Conservation (phyloP, 2,797 vertebrate genomes). For the Nyctalus aviator region DNA sequence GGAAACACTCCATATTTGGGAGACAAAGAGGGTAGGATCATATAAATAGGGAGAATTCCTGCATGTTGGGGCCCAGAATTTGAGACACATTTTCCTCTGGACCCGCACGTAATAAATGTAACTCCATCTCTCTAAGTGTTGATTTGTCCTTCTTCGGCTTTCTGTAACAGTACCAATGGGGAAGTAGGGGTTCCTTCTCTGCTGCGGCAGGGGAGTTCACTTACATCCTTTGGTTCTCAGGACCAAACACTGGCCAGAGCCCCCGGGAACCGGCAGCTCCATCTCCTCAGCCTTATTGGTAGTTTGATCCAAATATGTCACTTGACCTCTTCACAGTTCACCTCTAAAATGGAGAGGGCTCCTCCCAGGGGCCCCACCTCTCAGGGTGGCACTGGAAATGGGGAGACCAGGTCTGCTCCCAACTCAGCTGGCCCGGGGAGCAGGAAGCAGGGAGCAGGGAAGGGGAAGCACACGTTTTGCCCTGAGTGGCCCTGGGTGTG, state of each 20-base stretch:
- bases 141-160: too few relatives aligned
- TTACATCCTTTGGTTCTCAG: neutral
- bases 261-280: neutral
- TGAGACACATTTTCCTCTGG: too few relatives aligned
- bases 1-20: too few relatives aligned
- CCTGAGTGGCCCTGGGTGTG: neutral
- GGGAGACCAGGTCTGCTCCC: neutral
- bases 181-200: conserved; percentile 16
- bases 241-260: neutral
- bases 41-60: too few relatives aligned
- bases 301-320: conserved; percentile 35
- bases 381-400: neutral
- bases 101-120: too few relatives aligned
- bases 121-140: too few relatives aligned
- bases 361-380: neutral
- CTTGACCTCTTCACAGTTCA: neutral
- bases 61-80: too few relatives aligned
- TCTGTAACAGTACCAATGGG: neutral
- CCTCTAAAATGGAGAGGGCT: neutral
- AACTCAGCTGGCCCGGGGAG: neutral
- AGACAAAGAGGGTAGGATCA: too few relatives aligned
- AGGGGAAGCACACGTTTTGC: too few relatives aligned
- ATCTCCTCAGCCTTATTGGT: neutral
- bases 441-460: too few relatives aligned
- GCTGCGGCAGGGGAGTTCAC: neutral